Percentiles rank a stretch among this genome's conserved stretches.
Evolutionary conservation across 2,888 invertebrate genomes (phyloP).

Genomic region (Drosophila pseudotalamancana): DNA sequence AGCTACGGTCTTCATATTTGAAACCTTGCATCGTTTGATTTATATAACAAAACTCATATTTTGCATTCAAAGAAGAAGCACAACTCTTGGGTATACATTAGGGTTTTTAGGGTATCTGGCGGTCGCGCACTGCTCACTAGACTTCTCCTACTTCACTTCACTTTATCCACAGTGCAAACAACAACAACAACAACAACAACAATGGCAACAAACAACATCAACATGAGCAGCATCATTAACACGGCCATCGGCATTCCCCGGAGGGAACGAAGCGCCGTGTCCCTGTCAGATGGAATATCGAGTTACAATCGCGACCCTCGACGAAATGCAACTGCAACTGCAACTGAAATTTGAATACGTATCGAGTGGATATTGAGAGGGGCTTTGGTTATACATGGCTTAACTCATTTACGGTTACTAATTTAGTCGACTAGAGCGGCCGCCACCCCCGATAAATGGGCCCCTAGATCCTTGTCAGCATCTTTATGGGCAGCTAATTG

Average conservation of each 20-base stretch:
- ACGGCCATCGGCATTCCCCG: conserved; percentile 45
- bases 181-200: neutral
- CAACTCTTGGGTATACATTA: too few species aligned
- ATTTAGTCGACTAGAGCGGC: conserved; percentile 12
- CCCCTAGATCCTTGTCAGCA: conserved; percentile 3
- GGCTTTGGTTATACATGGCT: conserved; percentile 30
- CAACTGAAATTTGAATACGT: conserved; percentile 73
- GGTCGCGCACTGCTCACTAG: too few species aligned
- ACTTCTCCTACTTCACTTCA: too few species aligned
- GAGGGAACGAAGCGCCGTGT: conserved; percentile 61
- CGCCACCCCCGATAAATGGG: neutral
- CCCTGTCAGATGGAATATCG: conserved; percentile 76
- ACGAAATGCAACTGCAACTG: conserved; percentile 60
- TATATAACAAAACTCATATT: too few species aligned
- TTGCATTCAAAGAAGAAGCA: too few species aligned
- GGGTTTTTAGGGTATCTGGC: too few species aligned
- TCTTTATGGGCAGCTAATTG: conserved; percentile 74
- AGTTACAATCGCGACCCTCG: conserved; percentile 56
- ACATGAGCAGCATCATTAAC: conserved; percentile 64
- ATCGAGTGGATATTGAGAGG: conserved; percentile 62
- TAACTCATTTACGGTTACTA: conserved; percentile 56
- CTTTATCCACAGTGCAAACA: conserved; percentile 3
- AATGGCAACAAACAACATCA: conserved; percentile 13
- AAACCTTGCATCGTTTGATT: too few species aligned
- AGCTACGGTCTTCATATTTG: too few species aligned